These are phyloP conservation scores for Plagodis pulveraria DNA, from an alignment of 2,888 invertebrate species.

Conservation along the genomic window DNA sequence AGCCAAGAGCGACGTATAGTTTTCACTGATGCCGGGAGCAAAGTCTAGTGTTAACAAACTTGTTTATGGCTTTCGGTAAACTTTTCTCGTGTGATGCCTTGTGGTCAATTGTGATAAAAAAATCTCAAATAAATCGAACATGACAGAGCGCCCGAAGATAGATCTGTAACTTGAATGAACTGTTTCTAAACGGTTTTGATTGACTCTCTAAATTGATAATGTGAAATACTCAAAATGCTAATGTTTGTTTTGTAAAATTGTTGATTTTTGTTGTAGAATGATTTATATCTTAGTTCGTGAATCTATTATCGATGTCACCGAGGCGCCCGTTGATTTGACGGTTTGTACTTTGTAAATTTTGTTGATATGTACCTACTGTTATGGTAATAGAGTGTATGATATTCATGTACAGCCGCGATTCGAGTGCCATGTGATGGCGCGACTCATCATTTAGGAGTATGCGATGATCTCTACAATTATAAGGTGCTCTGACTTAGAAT, in stretches of 20 bases:
- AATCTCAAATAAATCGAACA: constrained; percentile 54
- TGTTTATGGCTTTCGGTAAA: constrained; percentile 24
- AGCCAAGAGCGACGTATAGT: constrained; percentile 87
- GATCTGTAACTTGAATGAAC: constrained; percentile 37
- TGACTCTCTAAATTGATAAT: constrained; percentile 66
- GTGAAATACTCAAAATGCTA: constrained; percentile 67
- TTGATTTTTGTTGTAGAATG: constrained; percentile 28
- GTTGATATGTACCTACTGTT: constrained; percentile 75
- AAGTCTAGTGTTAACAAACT: constrained; percentile 20
- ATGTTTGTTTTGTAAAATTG: constrained; percentile 25
- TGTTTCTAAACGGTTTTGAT: constrained; percentile 41
- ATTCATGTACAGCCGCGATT: constrained; percentile 69
- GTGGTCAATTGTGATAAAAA: constrained; percentile 62
- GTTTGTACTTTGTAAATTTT: constrained; percentile 74
- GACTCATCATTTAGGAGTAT: constrained; percentile 67
- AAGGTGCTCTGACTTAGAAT: constrained; percentile 84
- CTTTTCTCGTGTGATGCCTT: constrained; percentile 48
- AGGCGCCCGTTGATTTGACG: constrained; percentile 66
- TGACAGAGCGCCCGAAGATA: constrained; percentile 56
- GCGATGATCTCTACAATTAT: constrained; percentile 85
- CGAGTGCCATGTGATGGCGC: constrained; percentile 77
- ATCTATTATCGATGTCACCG: constrained; percentile 52
- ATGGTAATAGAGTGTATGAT: constrained; percentile 69
- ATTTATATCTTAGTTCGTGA: constrained; percentile 42
- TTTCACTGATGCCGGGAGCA: constrained; percentile 24